Evolutionary conservation across 2,888 invertebrate species (phyloP), one percentile per base, ranked within the genome.

Genomic region (Buathra laborator): DNA sequence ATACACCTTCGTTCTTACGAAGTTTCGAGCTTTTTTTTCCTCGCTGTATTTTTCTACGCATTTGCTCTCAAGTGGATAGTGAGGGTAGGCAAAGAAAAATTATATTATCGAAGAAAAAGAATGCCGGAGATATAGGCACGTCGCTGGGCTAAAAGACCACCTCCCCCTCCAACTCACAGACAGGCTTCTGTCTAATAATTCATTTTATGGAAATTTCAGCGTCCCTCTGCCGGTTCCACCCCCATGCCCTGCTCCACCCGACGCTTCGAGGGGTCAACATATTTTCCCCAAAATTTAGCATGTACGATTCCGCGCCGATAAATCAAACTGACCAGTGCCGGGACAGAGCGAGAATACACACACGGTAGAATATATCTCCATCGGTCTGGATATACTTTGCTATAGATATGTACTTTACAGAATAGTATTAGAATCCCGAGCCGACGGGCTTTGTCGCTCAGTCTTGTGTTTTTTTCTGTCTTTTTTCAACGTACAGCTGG

Each of bases 281-380:
- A 93, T 93, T 93, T 93, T 93, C 88, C 89, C 89, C 85, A 91
- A 93, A 93, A 93, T 93, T 93, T 92, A 90, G 90, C 91, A 89
- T 88, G 89, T 89, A 90, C 90, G 91, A 92, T 92, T 90, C 89
- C 90, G 89, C 85, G 87, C 92, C 91, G 89, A 93, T 93, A 93
- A 93, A 93, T 93, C 93, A 93, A 93, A 93, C 91, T 92, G 93
- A 93, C 93, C 92, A 37, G 89, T 86, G 87, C 86, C 84, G 86
- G 37, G 74, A 79, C 75, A 71, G 53, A 56, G 81, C 75, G 46
- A 70, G 53, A 64, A n/a, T 51, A 37, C 67, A 48, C 68, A 51
- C 74, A 43, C 71, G 19, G 14, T 12, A 3, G 81, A 75, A 78
- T 82, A 82, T 76, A 85, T 85, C 79, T 82, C 71, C 75, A 82